A percentile compares a stretch with the other conserved stretches of the same genome.
Evolutionary conservation across 2,797 vertebrate species (phyloP).

Genomic region (Oreochromis mossambicus): DNA sequence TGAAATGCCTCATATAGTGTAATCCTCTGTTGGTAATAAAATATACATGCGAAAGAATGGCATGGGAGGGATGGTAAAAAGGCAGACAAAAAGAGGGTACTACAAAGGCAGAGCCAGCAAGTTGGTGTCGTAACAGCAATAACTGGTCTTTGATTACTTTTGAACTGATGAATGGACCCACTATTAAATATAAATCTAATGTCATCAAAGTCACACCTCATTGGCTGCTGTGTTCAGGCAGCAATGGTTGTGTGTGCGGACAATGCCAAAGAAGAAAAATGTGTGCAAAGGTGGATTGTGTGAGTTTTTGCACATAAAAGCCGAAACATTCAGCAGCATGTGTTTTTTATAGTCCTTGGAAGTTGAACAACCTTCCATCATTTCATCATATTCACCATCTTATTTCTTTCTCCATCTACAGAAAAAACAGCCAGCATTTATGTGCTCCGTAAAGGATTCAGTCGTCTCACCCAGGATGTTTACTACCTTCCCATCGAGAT

Average conservation of each 20-base stretch:
- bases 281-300: neutral
- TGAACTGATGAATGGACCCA: conserved; percentile 50
- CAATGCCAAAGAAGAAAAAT: neutral
- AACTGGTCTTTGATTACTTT: conserved; percentile 43
- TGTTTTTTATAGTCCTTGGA: neutral
- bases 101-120: neutral
- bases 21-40: neutral
- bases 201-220: conserved; percentile 36
- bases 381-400: neutral
- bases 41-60: neutral
- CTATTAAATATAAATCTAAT: conserved; percentile 55
- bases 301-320: neutral
- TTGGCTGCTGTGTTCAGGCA: neutral
- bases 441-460: conserved; percentile 87
- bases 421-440: conserved; percentile 90
- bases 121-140: neutral
- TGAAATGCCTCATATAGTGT: neutral
- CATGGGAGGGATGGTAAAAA: neutral
- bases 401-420: conserved; percentile 49
- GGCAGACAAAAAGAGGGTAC: neutral
- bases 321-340: neutral
- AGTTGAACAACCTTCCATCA: neutral
- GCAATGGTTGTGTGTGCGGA: neutral
- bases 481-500: conserved; percentile 92
- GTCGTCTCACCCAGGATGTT: conserved; percentile 86